phyloP scores from a whole-genome alignment of 2,888 invertebrate genomes.

The Meta bourneti region DNA sequence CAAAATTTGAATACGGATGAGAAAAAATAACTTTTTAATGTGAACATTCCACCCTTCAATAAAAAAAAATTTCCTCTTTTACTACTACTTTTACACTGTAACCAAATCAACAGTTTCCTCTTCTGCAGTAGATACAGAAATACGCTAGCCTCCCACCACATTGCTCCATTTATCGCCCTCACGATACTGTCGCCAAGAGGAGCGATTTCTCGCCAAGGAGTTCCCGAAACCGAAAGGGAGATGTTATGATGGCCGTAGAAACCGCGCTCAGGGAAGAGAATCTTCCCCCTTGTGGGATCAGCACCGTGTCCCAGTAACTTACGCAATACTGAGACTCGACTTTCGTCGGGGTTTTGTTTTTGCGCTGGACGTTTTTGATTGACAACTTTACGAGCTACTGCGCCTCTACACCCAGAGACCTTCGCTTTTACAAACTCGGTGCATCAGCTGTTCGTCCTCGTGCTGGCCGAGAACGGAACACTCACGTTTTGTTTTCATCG shows the following conservation, averaged over 20 bases:
- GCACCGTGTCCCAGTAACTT: too few relatives aligned
- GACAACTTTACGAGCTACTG: too few relatives aligned
- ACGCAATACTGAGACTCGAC: too few relatives aligned
- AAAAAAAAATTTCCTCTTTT: not conserved
- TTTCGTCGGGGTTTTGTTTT: too few relatives aligned
- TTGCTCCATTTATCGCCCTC: not conserved
- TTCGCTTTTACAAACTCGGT: constrained; percentile 2
- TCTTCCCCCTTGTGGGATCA: not conserved
- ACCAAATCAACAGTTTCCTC: constrained; percentile 48
- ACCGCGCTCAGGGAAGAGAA: not conserved
- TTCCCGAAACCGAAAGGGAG: constrained; percentile 22
- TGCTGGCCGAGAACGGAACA: too few relatives aligned
- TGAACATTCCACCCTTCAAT: too few relatives aligned
- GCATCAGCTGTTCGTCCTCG: constrained; percentile 28
- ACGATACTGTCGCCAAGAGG: constrained; percentile 15
- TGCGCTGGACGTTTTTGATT: too few relatives aligned
- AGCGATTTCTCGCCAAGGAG: constrained; percentile 32
- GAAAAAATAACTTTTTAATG: too few relatives aligned
- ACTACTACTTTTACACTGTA: constrained; percentile 52
- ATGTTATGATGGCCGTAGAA: constrained; percentile 19
- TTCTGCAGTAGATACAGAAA: constrained; percentile 13
- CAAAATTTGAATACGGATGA: too few relatives aligned
- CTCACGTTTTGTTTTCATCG: too few relatives aligned
- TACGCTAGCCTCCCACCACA: not conserved
- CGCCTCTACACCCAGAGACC: constrained; percentile 25